phyloP scores from a whole-genome alignment of 2,888 invertebrate species.

The Polymixis lichenea region DNA sequence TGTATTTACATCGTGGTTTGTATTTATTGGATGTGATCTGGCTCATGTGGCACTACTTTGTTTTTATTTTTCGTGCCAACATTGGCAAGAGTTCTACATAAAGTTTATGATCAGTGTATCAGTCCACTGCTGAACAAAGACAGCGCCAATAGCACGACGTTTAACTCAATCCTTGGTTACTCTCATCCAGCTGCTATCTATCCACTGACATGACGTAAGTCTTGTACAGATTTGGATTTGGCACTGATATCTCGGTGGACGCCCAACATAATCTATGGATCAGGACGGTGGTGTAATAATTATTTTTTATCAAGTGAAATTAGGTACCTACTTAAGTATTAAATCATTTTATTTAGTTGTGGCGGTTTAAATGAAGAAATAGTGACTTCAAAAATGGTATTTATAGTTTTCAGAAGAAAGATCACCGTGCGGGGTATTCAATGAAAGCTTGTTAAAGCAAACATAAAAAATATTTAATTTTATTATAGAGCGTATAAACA shows the following conservation, averaged over 20 bases:
- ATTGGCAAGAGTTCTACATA: background rate
- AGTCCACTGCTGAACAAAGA: conserved; percentile 9
- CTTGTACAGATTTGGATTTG: conserved; percentile 33
- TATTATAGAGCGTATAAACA: background rate
- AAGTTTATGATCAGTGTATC: conserved; percentile 6
- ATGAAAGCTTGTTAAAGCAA: background rate
- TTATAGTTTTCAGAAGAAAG: conserved; percentile 4
- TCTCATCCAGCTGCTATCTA: conserved; percentile 18
- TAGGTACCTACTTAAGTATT: background rate
- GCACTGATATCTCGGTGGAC: conserved; percentile 30
- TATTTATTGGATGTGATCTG: conserved; percentile 30
- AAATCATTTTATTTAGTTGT: background rate
- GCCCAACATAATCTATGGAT: conserved; percentile 1
- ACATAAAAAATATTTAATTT: background rate
- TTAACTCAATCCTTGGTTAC: conserved; percentile 7
- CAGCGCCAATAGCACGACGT: background rate
- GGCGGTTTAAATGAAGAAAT: background rate
- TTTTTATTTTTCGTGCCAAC: background rate
- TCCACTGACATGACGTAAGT: conserved; percentile 26
- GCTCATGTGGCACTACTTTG: conserved; percentile 10
- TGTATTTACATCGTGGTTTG: conserved; percentile 40
- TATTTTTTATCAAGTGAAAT: background rate
- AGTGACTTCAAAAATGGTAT: background rate
- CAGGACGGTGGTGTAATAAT: background rate
- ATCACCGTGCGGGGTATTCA: background rate